Conservation (phyloP, 2,113 vertebrate genomes). For the Grantiella picta region DNA sequence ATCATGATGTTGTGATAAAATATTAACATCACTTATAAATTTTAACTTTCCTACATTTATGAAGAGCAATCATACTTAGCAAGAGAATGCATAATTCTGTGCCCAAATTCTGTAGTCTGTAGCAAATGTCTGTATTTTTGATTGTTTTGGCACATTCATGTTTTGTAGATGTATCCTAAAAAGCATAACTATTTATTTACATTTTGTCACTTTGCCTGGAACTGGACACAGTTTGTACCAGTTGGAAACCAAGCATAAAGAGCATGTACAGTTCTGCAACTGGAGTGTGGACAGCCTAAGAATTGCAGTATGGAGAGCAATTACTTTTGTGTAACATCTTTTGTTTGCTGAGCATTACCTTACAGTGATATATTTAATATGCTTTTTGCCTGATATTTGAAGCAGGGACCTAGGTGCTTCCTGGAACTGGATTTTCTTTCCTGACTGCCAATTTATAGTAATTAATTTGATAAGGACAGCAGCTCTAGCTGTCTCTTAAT, state of each 20-base stretch:
- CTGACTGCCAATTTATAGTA: constrained; percentile 64
- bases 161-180: background rate
- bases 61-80: background rate
- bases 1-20: background rate
- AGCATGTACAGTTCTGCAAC: background rate
- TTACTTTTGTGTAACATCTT: background rate
- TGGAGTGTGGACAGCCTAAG: background rate
- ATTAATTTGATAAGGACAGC: constrained; percentile 74
- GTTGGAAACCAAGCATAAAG: background rate
- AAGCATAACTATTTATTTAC: background rate
- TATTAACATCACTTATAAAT: background rate
- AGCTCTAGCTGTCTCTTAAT: constrained; percentile 68
- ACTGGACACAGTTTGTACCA: background rate
- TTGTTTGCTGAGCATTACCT: background rate
- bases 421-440: constrained; percentile 45
- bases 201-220: background rate
- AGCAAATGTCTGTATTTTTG: background rate
- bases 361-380: background rate
- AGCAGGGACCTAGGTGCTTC: background rate
- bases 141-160: background rate
- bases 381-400: background rate
- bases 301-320: background rate
- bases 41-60: background rate
- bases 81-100: background rate
- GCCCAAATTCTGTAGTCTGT: background rate